Base-by-base conservation (phyloP, 2,113 vertebrate genomes). In the Poicephalus meyeri region DNA sequence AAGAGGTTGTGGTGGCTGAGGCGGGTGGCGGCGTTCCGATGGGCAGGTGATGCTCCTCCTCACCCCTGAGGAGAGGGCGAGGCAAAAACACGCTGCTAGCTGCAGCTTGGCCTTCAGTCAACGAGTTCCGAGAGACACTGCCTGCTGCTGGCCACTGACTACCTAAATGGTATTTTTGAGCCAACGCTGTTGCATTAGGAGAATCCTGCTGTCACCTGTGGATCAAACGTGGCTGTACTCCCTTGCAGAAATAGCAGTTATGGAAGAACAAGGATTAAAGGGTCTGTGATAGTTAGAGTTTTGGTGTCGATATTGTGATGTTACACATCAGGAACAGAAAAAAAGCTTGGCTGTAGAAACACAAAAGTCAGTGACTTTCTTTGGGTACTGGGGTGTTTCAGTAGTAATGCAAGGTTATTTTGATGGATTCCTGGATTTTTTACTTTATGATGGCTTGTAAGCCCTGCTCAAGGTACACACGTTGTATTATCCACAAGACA, bases 161-260 rank as follows among this genome's bases (percentile, higher is more conserved):
- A 50, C 7, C 20, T 33, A 14, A n/a, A 39, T 4, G 15, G 6
- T 0, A 0, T 31, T 18, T 16, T 11, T 28, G 85, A 41, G 49
- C 16, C 50, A 31, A 3, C 2, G 33, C 49, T 11, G 25, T 15
- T 37, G n/a, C 52, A 2, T 17, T 13, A 52, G 68, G 39, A 73
- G 42, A 26, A 4, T n/a, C 18, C 33, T n/a, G 68, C 15, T 49
- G 65, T 63, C 77, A 56, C 10, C 46, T 33, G 46, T 23, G 81
- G 46, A 11, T 49, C 60, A 89, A 37, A 53, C 18, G 5, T 0
- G 3, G 77, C 6, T 47, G 49, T 1, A 9, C 7, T 39, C 41
- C 56, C 42, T 35, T 58, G 55, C 56, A 58, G 56, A 23, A 35
- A 58, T 10, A n/a, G 33, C 20, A 23, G 13, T 58, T 58, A 21